These are phyloP conservation scores for Mormyrops boulengeri DNA, from an alignment of 2,797 vertebrate species.

Conservation along the genomic window DNA sequence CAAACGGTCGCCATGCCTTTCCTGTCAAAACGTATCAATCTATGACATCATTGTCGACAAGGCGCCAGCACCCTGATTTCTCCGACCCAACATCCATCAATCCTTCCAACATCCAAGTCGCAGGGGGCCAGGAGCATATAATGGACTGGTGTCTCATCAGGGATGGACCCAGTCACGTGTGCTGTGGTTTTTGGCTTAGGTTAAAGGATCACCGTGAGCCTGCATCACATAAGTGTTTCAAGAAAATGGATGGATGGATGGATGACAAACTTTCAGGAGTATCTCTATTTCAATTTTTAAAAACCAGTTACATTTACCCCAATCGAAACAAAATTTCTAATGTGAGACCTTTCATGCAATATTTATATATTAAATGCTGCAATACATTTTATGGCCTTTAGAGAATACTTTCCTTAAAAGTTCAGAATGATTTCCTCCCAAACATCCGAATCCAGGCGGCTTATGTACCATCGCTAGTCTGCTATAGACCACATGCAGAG, in stretches of 20 bases:
- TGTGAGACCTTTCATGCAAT: neutral
- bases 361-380: neutral
- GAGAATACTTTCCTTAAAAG: neutral
- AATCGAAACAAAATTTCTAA: neutral
- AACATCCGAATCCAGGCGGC: neutral
- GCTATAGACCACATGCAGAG: neutral
- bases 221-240: neutral
- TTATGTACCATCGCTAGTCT: neutral
- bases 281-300: neutral
- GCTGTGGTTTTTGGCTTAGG: neutral
- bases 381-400: neutral
- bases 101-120: neutral
- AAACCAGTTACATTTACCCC: neutral
- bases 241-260: neutral
- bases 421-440: neutral
- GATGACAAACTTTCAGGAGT: neutral
- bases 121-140: neutral
- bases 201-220: neutral
- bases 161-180: neutral
- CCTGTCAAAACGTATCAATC: slow-evolving; percentile 15
- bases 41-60: slow-evolving; percentile 14
- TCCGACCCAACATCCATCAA: neutral
- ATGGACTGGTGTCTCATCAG: neutral
- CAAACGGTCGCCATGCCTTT: slow-evolving; percentile 18
- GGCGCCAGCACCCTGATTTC: neutral